These are phyloP conservation scores for Smutsia temminckii DNA, from an alignment of 2,797 vertebrate species.

Conservation along the genomic window DNA sequence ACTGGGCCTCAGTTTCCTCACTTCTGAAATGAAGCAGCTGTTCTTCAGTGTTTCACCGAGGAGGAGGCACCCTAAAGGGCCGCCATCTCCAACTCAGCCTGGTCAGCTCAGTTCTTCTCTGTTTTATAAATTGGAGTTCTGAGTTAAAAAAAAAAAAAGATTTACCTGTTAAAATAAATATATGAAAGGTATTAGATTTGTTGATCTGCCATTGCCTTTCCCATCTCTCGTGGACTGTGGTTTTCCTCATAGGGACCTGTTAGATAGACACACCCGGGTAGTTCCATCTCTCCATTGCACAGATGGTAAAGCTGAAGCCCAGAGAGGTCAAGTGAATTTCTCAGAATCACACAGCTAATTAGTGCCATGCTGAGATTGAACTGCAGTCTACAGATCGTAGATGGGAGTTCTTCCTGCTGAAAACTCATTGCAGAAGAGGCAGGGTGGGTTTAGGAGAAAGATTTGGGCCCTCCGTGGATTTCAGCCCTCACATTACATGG, in stretches of 20 bases:
- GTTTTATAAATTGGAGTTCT: background rate
- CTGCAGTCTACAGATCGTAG: no score
- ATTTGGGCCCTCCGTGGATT: rapidly evolving
- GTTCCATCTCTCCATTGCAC: background rate
- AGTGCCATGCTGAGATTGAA: background rate
- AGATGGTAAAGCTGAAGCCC: background rate
- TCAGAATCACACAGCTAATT: background rate
- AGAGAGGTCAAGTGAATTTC: background rate
- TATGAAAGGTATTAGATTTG: background rate
- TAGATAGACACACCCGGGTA: background rate
- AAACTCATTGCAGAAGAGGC: rapidly evolving
- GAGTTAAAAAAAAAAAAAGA: background rate
- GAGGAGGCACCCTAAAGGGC: background rate
- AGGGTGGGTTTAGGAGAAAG: background rate
- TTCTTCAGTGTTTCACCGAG: background rate
- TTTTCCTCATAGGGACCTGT: background rate
- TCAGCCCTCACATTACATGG: rapidly evolving
- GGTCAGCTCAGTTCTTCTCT: background rate
- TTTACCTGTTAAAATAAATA: background rate
- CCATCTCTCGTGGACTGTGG: background rate
- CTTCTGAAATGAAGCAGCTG: background rate
- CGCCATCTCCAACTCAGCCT: background rate
- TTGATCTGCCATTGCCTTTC: rapidly evolving
- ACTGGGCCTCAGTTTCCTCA: background rate
- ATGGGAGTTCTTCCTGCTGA: background rate